Evolutionary conservation across 2,113 vertebrate genomes (phyloP), one percentile per base, ranked within the genome.

Genomic region (Gavia stellata): DNA sequence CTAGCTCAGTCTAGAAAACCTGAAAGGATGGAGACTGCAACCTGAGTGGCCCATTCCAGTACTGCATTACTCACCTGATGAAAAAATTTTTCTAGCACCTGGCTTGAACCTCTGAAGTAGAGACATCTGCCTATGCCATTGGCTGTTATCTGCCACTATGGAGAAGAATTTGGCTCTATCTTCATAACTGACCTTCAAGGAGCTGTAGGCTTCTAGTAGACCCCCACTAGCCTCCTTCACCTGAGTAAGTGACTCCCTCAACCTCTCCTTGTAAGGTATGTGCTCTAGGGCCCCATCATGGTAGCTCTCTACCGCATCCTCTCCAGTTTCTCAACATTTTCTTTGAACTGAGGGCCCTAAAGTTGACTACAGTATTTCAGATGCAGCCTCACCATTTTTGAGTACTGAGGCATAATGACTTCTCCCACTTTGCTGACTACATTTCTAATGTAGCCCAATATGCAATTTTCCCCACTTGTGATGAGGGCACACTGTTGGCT

Each of bases 211-310:
- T 29, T 56, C 45, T 40, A 8, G 12, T 1, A 31, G 19, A 7
- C 7, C 3, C 33, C 11, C 21, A 21, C 17, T 23, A 55, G 49
- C 14, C 36, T 88, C 42, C 28, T 55, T 73, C 62, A 31, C 15
- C 28, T 67, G 26, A 67, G 4, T 2, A 21, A 77, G 40, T 9
- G 44, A 45, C 6, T 47, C 47, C 7, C 71, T 63, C 53, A 77
- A 17, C 36, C 28, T 44, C 40, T 38, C 10, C 1, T 1, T n/a
- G 26, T 5, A 8, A 47, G 29, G 10, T 11, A 0, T 6, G 17
- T 61, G 66, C 21, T 49, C 70, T 49, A 31, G 44, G 20, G 29
- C 15, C 34, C 31, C 53, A 20, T 26, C 49, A 7, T 6, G 26
- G 16, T 3, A 49, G 33, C 36, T 28, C 3, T 5, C 12, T 17